Conservation (phyloP, 2,888 invertebrate genomes). For the Spialia ferax region DNA sequence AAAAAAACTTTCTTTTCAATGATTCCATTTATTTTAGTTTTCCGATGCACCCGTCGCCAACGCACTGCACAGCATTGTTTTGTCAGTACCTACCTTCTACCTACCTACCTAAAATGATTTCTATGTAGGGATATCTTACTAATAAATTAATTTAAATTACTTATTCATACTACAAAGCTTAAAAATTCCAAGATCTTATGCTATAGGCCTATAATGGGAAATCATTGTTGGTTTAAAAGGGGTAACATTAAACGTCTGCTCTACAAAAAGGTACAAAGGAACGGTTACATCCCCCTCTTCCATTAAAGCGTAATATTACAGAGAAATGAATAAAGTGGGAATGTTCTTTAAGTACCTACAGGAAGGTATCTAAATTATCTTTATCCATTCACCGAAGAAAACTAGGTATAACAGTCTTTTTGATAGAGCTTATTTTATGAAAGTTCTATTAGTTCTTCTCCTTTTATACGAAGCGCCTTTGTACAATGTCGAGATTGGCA, state of each 20-base stretch:
- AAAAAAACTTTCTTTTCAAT: too few relatives aligned
- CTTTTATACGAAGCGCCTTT: constrained; percentile 62
- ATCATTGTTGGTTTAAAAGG: constrained; percentile 22
- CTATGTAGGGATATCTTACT: too few relatives aligned
- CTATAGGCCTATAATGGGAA: neutral
- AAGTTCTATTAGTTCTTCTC: constrained; percentile 64
- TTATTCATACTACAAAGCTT: neutral
- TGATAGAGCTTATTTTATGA: constrained; percentile 60
- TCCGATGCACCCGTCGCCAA: too few relatives aligned
- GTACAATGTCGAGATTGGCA: constrained; percentile 78
- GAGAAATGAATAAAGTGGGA: constrained; percentile 9
- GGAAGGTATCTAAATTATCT: constrained; percentile 55
- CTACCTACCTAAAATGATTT: too few relatives aligned
- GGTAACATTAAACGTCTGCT: constrained; percentile 17
- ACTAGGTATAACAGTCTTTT: constrained; percentile 51
- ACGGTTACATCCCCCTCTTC: neutral
- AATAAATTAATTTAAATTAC: too few relatives aligned
- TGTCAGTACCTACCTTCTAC: too few relatives aligned
- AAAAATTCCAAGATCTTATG: neutral
- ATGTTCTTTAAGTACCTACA: constrained; percentile 41
- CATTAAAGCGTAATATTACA: constrained; percentile 18
- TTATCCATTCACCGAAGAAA: constrained; percentile 44
- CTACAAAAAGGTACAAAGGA: constrained; percentile 19
- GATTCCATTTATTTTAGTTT: too few relatives aligned
- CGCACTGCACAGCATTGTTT: too few relatives aligned